Evolutionary conservation across 2,113 vertebrate genomes (phyloP).

Genomic region (Tamias sibiricus): DNA sequence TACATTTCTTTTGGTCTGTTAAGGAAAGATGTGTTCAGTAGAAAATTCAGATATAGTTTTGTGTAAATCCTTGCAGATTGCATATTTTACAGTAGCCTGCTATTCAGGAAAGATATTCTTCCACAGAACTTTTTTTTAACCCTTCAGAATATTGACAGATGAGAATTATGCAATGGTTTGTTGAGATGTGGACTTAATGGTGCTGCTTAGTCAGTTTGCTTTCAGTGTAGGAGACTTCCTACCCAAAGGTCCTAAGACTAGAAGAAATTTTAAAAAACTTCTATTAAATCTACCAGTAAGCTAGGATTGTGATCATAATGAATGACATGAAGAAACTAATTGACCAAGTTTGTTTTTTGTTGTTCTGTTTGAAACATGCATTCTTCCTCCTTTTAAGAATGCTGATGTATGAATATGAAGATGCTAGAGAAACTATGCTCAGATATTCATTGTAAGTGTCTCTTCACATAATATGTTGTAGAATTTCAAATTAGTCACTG

Average conservation of each 20-base stretch:
- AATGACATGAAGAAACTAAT: conserved; percentile 69
- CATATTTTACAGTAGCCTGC: conserved; percentile 6
- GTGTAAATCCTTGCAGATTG: conserved; percentile 46
- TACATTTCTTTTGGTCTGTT: conserved; percentile 43
- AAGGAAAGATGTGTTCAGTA: conserved; percentile 41
- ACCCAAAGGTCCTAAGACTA: conserved; percentile 57
- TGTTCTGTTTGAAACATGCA: conserved; percentile 72
- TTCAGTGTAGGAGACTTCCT: conserved; percentile 29
- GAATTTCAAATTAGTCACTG: conserved; percentile 83
- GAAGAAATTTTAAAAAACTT: conserved; percentile 73
- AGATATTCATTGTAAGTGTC: conserved; percentile 66
- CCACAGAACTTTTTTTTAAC: conserved; percentile 2
- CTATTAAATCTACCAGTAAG: conserved; percentile 73
- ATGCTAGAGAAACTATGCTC: conserved; percentile 73
- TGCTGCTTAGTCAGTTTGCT: conserved; percentile 77
- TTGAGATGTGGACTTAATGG: conserved; percentile 74
- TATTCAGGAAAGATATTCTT: conserved; percentile 49
- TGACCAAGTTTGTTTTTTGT: conserved; percentile 79
- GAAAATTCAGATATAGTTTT: conserved; percentile 16
- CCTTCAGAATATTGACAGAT: conserved; percentile 43
- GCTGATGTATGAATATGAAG: conserved; percentile 77
- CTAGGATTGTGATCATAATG: conserved; percentile 69
- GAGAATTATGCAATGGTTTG: conserved; percentile 68
- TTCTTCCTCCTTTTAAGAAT: conserved; percentile 79
- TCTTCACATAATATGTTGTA: conserved; percentile 77